Conservation (phyloP, 2,888 invertebrate genomes). For the Thalpophila matura region DNA sequence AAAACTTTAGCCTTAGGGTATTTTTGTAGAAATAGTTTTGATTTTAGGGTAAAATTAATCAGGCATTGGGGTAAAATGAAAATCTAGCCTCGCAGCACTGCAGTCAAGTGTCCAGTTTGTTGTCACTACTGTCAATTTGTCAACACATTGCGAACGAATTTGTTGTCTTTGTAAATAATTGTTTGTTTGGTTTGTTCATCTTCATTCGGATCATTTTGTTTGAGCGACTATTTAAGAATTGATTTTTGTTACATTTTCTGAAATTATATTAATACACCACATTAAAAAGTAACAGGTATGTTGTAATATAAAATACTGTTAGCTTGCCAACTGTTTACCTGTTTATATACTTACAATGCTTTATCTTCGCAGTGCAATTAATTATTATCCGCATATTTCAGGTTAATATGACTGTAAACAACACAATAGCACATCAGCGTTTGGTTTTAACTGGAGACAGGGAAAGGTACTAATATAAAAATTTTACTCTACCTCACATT, state of each 20-base stretch:
- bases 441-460: constrained; percentile 87
- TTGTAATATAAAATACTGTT: not conserved
- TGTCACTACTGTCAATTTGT: too few species aligned
- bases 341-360: not conserved
- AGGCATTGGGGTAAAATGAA: too few species aligned
- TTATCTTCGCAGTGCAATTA: not conserved
- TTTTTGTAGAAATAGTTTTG: too few species aligned
- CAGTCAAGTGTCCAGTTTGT: too few species aligned
- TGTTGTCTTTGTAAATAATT: too few species aligned
- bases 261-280: not conserved
- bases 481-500: not conserved
- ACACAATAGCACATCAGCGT: constrained; percentile 89
- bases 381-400: constrained; percentile 27
- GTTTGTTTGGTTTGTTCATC: not conserved
- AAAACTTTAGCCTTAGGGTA: too few species aligned
- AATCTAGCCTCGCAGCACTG: too few species aligned
- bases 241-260: not conserved
- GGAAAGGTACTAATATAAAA: constrained; percentile 77
- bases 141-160: too few species aligned
- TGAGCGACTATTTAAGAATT: not conserved
- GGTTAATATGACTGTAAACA: constrained; percentile 84
- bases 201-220: not conserved
- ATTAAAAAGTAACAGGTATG: constrained; percentile 4
- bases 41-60: too few species aligned
- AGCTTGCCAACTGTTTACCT: not conserved